Base-by-base conservation (phyloP, 1,140 invertebrate genomes). In the Heliconius hermathena region DNA sequence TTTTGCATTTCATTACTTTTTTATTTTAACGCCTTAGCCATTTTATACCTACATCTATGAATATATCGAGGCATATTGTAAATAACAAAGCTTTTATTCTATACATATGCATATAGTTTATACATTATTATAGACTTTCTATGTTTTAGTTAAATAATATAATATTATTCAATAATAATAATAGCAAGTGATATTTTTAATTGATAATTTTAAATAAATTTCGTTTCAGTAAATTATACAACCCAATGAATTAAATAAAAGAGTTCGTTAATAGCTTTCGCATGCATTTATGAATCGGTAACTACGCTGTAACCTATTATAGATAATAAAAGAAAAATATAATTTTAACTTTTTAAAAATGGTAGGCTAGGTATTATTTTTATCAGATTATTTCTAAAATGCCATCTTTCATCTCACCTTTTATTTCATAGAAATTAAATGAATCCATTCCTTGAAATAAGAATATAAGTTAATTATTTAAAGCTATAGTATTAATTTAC, bases 1-100 rank as follows among this genome's bases (percentile, higher is more conserved):
- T 77, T 52, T 81, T 81, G 60, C 60, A 66, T 57, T 22, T 57
- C 6, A 66, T 29, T 29, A 29, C 2, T 66, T 26, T 26, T 16
- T 13, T 66, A 26, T 16, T 29, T 66, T 66, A 66, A 18, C 13
- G 60, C 22, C 60, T 66, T 66, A n/a, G 60, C 60, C 60, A 66
- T 26, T 13, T 26, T n/a, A 13, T n/a, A 60, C 8, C n/a, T n/a
- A n/a, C 3, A 8, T 11, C n/a, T 60, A 8, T 4, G n/a, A 22
- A 22, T 60, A 60, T 60, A n/a, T 60, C 20, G n/a, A 60, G 9
- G 9, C n/a, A 60, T 11, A 60, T 60, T 5, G 26, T 66, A 16
- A 26, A 66, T 66, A 66, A 66, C 54, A 60, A 22, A 60, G n/a
- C 54, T 60, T 60, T 22, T 60, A 60, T 60, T 18, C 9, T 57